Evolutionary conservation across 2,113 vertebrate species (phyloP).

Genomic region (Tichodroma muraria): DNA sequence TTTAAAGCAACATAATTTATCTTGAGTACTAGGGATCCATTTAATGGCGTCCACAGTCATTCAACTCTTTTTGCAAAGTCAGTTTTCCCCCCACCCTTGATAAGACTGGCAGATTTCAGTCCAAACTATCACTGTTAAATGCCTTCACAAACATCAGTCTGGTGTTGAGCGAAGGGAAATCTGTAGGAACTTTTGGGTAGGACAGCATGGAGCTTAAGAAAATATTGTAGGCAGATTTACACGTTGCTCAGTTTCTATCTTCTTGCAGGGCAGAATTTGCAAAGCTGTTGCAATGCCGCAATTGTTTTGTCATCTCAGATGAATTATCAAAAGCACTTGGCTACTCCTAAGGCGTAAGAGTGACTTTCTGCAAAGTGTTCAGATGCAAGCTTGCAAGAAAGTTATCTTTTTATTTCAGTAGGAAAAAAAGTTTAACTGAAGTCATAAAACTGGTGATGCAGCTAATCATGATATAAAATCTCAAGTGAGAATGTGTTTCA

Average conservation of each 20-base stretch:
- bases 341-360: background rate
- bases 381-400: background rate
- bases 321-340: background rate
- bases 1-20: slow-evolving; percentile 30
- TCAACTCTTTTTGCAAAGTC: background rate
- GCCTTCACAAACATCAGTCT: background rate
- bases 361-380: background rate
- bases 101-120: slow-evolving; percentile 20
- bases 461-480: background rate
- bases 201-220: background rate
- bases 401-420: background rate
- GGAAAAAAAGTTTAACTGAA: background rate
- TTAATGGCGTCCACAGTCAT: background rate
- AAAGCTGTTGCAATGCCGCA: background rate
- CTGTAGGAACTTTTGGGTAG: background rate
- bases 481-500: background rate
- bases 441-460: background rate
- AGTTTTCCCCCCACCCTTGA: background rate
- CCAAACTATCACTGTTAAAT: background rate
- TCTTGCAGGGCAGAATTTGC: background rate
- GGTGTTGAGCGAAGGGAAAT: background rate
- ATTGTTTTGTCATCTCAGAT: background rate
- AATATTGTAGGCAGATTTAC: background rate
- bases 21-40: slow-evolving; percentile 1
- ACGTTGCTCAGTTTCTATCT: background rate